Conservation (phyloP, 2,113 vertebrate species). For the Grus americana region DNA sequence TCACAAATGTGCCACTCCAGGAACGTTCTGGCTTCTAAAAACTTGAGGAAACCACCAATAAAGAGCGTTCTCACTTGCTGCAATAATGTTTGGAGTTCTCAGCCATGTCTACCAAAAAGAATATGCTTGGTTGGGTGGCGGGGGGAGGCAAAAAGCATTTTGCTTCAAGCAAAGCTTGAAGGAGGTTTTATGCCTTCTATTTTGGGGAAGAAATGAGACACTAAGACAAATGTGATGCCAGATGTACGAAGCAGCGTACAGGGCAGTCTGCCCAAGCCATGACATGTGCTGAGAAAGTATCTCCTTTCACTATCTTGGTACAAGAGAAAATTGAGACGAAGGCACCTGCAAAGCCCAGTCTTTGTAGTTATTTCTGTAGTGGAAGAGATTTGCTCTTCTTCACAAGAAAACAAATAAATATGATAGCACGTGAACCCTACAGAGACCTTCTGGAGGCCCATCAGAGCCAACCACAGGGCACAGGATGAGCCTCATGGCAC, state of each 20-base stretch:
- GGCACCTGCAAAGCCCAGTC: background rate
- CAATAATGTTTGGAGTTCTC: background rate
- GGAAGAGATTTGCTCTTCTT: background rate
- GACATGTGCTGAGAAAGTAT: background rate
- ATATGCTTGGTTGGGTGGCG: rapidly evolving
- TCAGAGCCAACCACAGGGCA: background rate
- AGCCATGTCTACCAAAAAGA: background rate
- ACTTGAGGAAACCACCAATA: background rate
- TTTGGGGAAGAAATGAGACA: background rate
- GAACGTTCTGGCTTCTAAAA: background rate
- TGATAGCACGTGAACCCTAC: background rate
- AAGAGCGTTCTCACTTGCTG: background rate
- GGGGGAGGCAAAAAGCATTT: background rate
- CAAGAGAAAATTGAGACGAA: background rate
- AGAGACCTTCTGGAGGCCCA: background rate
- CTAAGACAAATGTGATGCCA: background rate
- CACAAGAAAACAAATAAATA: background rate
- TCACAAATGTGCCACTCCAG: background rate
- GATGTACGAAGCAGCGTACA: background rate
- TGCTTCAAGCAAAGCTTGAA: background rate
- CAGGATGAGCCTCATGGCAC: background rate
- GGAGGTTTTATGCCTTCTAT: background rate
- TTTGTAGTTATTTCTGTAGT: background rate
- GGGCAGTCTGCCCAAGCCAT: background rate
- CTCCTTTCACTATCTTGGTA: background rate